Base-by-base conservation (phyloP, 1,140 invertebrate genomes). In the Prorops nasuta region DNA sequence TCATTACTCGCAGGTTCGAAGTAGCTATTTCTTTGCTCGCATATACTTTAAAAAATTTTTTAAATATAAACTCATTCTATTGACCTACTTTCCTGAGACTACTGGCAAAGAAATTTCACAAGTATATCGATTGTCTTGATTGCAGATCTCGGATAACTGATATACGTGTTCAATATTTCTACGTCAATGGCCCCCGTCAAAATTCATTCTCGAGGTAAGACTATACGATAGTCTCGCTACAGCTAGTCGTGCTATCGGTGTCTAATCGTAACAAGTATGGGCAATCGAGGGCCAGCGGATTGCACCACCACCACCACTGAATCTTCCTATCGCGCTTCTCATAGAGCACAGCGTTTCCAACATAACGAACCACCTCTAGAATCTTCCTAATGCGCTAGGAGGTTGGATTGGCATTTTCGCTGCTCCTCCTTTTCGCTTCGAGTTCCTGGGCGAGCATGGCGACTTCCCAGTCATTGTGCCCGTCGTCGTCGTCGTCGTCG, bases 401-500 rank as follows among this genome's bases (percentile, higher is more conserved):
- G 58, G 68, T 71, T 34, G 74, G 66, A 49, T 71, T 71, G 16
- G 69, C 66, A 38, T 55, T 66, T 52, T 74, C 69, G 63, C 76
- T 71, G 68, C 78, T 67, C 67, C 76, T 59, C 74, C 79, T 66
- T 81, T 83, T 58, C 71, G 79, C 58, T 42, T 88, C 85, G 54
- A 90, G 78, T 61, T 89, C 83, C 43, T 87, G 80, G 0, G 86
- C 88, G 17, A 90, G 70, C 86, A 90, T 87, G 60, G 84, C 79
- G 0, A 89, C 83, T 68, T 91, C 89, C 89, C 89, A 90, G 53
- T 90, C 84, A 57, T 84, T 82, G 38, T 80, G 81, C 8, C 77
- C 76, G 3, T 71, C 70, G 0, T 56, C 64, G 3, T 63, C 57
- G 16, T 54, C 17, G 1, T 64, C 56, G 19, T 76, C 58, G 49